A percentile compares a stretch with the other conserved stretches of the same genome.
phyloP scores from a whole-genome alignment of 2,888 invertebrate genomes.

The Cryptops parisi region DNA sequence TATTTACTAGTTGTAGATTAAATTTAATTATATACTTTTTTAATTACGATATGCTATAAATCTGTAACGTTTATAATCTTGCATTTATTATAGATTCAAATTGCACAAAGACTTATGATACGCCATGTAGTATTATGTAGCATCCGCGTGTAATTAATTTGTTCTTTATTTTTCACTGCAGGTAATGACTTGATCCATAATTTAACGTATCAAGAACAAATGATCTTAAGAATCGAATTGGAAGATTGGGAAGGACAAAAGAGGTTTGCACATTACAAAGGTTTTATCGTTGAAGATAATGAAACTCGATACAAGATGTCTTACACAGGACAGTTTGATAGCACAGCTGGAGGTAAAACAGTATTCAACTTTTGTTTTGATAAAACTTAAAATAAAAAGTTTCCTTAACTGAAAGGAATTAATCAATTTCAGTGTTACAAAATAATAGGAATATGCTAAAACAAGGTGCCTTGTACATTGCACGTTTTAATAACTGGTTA shows the following conservation, averaged over 20 bases:
- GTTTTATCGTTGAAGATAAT: neutral
- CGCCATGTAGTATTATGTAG: too few relatives aligned
- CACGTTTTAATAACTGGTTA: too few relatives aligned
- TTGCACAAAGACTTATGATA: too few relatives aligned
- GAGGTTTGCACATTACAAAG: neutral
- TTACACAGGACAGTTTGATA: neutral
- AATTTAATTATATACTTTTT: too few relatives aligned
- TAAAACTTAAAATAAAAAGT: neutral
- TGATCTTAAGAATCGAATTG: neutral
- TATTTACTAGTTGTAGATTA: too few relatives aligned
- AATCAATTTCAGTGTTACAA: neutral
- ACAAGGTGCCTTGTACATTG: too few relatives aligned
- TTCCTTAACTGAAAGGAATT: neutral
- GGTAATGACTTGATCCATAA: neutral
- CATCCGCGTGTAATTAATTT: too few relatives aligned
- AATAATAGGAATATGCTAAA: neutral
- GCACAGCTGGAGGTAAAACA: neutral
- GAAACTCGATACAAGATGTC: neutral
- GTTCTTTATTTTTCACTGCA: neutral
- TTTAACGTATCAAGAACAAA: neutral
- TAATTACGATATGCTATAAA: too few relatives aligned
- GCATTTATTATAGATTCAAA: too few relatives aligned
- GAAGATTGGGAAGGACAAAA: neutral
- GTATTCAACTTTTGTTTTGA: neutral
- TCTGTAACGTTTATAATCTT: too few relatives aligned